Evolutionary conservation across 1,140 invertebrate species (phyloP), one percentile per base, ranked within the genome.

Genomic region (Calephelis virginiensis): DNA sequence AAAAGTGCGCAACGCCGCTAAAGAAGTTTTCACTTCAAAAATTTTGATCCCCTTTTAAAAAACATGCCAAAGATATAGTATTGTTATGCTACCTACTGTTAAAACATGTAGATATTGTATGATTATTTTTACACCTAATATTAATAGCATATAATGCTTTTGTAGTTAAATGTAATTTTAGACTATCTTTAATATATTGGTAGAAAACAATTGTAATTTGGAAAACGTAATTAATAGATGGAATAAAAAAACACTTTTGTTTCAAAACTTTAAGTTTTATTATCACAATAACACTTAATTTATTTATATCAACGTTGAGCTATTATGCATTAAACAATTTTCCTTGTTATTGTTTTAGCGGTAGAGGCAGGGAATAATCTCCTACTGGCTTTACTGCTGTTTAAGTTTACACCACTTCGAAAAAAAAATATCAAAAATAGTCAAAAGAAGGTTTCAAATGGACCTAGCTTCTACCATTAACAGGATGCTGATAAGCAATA

Each of bases 71-170:
- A 43, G 40, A 9, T 9, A 0, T 6, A 43, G 6, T 9, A 43
- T 43, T 43, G 40, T 43, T 60, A 37, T 60, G 17, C 48, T 61
- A 60, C 50, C 37, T 66, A 64, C 62, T 63, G 63, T 68, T 72
- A 70, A 70, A 66, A 70, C 56, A 67, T 70, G 67, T 73, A 73
- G 71, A 73, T 73, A 73, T 47, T 48, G 56, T 69, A 64, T 17
- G 53, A 70, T 73, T 73, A 68, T 73, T 73, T 73, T 66, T 69
- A 68, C 67, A 68, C 50, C 28, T 38, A 59, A 59, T 59, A 59
- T 59, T 59, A 60, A 59, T 59, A 63, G 37, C 28, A 63, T 63
- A 46, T 63, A 47, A 63, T 63, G 71, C 71, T 70, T 62, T 73
- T 73, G 68, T 70, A 70, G 65, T 67, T 70, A 73, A 45, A 43